Conservation (phyloP, 2,888 invertebrate genomes). For the Drosophila percnosoma region DNA sequence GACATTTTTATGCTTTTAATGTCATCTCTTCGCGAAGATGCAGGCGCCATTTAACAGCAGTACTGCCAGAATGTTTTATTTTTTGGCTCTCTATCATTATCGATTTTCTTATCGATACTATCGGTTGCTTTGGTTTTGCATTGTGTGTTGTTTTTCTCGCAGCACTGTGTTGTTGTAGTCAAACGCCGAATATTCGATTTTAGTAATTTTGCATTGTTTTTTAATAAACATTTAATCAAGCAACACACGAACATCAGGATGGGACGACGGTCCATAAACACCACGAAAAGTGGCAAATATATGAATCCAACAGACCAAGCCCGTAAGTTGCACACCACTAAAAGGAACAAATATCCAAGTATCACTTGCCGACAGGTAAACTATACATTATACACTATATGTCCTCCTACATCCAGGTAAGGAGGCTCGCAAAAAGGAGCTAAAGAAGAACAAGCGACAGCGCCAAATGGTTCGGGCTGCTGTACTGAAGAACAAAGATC, state of each 20-base stretch:
- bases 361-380: background rate
- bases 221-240: conserved; percentile 6
- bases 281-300: conserved; percentile 99
- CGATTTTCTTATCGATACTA: conserved; percentile 22
- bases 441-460: conserved; percentile 99
- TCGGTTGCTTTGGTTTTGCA: background rate
- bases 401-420: conserved; percentile 88
- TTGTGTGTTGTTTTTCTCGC: conserved; percentile 4
- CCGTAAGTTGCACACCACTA: conserved; percentile 95
- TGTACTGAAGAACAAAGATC: conserved; percentile 99
- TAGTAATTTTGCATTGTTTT: conserved; percentile 1
- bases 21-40: background rate
- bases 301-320: conserved; percentile 99
- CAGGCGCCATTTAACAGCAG: conserved; percentile 33
- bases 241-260: conserved; percentile 85
- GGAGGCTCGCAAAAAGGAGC: conserved; percentile 97
- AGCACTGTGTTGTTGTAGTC: conserved; percentile 11
- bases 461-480: conserved; percentile 98
- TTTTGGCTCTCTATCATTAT: background rate
- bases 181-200: conserved; percentile 30
- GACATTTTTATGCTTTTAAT: conserved; percentile 29
- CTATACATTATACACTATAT: background rate
- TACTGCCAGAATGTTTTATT: conserved; percentile 27
- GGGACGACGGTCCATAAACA: conserved; percentile 98
- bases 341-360: conserved; percentile 99